A percentile compares a stretch with the other conserved stretches of the same genome.
phyloP scores from a whole-genome alignment of 30 jellyfish, hydroid and myxozoan species.

The Euphysa ruthae region DNA sequence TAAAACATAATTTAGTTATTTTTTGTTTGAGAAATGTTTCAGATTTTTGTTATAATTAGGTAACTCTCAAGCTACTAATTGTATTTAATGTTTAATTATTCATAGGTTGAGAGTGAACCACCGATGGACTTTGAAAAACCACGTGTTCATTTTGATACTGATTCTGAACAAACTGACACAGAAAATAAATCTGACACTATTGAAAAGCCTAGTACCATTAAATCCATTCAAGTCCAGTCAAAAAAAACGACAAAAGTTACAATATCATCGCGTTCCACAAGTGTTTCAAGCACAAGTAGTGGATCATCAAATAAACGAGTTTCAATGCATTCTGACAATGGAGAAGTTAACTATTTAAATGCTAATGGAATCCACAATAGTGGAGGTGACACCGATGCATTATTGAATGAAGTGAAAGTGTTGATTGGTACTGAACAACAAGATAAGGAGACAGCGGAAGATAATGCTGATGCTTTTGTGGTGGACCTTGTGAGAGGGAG shows the following conservation, averaged over 20 bases:
- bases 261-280: neutral
- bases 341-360: neutral
- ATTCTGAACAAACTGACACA: no score
- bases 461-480: conserved; percentile 44
- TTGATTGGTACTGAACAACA: neutral
- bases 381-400: neutral
- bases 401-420: neutral
- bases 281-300: neutral
- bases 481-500: conserved; percentile 68
- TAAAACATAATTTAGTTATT: no score
- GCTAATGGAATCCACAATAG: neutral
- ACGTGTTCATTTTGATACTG: no score
- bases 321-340: conserved; percentile 18
- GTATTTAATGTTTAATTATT: no score
- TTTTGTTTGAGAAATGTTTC: no score
- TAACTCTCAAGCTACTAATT: no score
- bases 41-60: no score
- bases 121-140: no score
- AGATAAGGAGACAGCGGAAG: neutral
- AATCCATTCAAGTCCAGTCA: conserved; percentile 23
- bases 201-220: neutral
- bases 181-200: no score
- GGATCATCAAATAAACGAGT: neutral
- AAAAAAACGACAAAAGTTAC: conserved; percentile 5
- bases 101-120: no score